Conservation (phyloP, 2,888 invertebrate genomes). For the Dioctria rufipes region DNA sequence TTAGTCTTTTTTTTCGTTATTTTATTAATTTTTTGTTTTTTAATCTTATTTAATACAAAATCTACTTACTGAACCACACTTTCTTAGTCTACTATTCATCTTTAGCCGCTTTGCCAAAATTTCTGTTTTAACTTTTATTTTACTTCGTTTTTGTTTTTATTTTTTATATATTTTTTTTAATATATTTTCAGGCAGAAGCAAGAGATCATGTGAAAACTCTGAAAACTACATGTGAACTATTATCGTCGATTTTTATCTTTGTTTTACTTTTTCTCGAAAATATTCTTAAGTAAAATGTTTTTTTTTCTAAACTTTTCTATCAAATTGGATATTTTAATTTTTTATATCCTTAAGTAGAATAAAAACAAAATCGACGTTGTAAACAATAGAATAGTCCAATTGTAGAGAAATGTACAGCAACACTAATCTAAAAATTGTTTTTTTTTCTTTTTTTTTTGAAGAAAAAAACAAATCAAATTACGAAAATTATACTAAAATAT, state of each 20-base stretch:
- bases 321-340: slow-evolving; percentile 13
- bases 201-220: slow-evolving; percentile 61
- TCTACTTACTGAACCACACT: slow-evolving; percentile 47
- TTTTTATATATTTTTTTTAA: not conserved
- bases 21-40: too few relatives aligned
- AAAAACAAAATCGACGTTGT: slow-evolving; percentile 52
- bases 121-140: not conserved
- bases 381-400: slow-evolving; percentile 57
- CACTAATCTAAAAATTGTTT: slow-evolving; percentile 42
- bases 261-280: slow-evolving; percentile 6
- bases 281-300: slow-evolving; percentile 10
- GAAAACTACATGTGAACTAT: slow-evolving; percentile 59
- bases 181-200: slow-evolving; percentile 52
- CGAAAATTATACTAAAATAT: slow-evolving; percentile 38
- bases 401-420: slow-evolving; percentile 58
- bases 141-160: slow-evolving; percentile 23
- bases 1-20: slow-evolving; percentile 24
- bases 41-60: slow-evolving; percentile 26
- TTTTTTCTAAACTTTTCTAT: slow-evolving; percentile 25
- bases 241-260: slow-evolving; percentile 38
- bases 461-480: slow-evolving; percentile 9
- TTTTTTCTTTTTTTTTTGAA: not conserved
- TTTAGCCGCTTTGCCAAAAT: slow-evolving; percentile 45
- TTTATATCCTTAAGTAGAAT: not conserved
- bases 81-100: slow-evolving; percentile 42